Evolutionary conservation across 2,113 vertebrate species (phyloP), one percentile per base, ranked within the genome.

Genomic region (Lophura nycthemera): DNA sequence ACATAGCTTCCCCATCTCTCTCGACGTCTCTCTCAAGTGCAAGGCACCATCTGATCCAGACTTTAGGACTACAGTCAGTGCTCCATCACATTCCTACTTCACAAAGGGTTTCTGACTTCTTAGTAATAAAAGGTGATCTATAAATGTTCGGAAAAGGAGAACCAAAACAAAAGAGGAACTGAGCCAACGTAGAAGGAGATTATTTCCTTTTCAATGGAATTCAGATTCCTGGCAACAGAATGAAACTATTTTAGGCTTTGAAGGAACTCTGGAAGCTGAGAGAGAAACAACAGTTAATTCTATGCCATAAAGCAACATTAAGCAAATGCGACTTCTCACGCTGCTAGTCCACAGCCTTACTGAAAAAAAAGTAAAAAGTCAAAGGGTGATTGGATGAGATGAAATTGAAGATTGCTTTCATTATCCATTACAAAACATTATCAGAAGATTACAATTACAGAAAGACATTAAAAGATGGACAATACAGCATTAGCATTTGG

Each of bases 91-190:
- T 8, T 73, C 48, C 20, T 43, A 64, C n/a, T 40, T 88, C 73
- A 92, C 32, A 77, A 86, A 61, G 4, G 4, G 17, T 27, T 88
- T 81, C 71, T 72, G 25, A 71, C 69, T 75, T 20, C 52, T 84
- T 56, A 30, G n/a, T 72, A 81, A 81, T 36, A 78, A 90, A 65
- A 89, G 22, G 12, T 48, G 30, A 63, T 40, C 60, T 75, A 67
- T 48, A 83, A 88, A 65, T 69, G 78, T 42, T 89, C 82, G 78
- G 29, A 69, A 87, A 91, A 75, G 36, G 10, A 91, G 13, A 92
- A 71, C 6, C 66, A 74, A 84, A 91, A 74, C n/a, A 64, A 89
- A 86, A 63, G 29, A 85, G 13, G 21, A 81, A 73, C 34, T 24
- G 7, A 84, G 65, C 32, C 47, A 48, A 19, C 1, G 4, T 16